Percentiles rank a stretch among this genome's conserved stretches.
phyloP scores from a whole-genome alignment of 2,888 invertebrate species.

The Eretmocerus hayati region DNA sequence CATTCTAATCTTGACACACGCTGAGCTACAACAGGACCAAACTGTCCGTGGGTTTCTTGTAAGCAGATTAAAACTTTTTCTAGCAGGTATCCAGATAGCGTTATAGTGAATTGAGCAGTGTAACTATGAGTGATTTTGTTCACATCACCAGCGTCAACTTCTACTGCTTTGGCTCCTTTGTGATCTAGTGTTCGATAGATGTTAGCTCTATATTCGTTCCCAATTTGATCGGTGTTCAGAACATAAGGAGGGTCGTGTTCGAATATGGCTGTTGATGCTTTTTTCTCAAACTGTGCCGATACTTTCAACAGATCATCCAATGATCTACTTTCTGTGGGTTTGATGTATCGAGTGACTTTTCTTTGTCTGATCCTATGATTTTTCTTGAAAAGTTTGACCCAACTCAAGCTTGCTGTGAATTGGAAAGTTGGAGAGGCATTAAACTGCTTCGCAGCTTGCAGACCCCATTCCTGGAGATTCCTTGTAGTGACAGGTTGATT shows the following conservation, averaged over 20 bases:
- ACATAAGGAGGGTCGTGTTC: constrained; percentile 1
- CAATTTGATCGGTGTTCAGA: constrained; percentile 13
- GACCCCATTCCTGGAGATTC: not conserved
- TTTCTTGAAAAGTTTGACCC: not conserved
- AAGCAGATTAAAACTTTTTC: constrained; percentile 13
- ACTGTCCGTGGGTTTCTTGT: constrained; percentile 9
- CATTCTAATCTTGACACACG: constrained; percentile 3
- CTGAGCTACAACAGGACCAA: constrained; percentile 10
- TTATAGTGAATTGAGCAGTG: not conserved
- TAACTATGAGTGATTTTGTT: constrained; percentile 6
- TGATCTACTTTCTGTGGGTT: not conserved
- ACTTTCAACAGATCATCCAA: not conserved
- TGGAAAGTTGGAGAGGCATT: not conserved
- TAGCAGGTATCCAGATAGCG: constrained; percentile 13
- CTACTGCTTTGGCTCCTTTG: constrained; percentile 3
- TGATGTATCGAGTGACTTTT: not conserved
- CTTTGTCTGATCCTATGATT: not conserved
- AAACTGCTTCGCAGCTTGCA: not conserved
- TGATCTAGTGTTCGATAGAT: constrained; percentile 7
- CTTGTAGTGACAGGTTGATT: not conserved
- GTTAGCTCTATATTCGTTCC: constrained; percentile 9
- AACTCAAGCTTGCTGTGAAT: not conserved
- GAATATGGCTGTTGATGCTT: not conserved
- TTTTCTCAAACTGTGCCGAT: not conserved
- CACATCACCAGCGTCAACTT: constrained; percentile 4